Percentiles rank a stretch among this genome's conserved stretches.
These are phyloP conservation scores for Scrobipalpa costella DNA, from an alignment of 2,888 invertebrate genomes.

Conservation along the genomic window DNA sequence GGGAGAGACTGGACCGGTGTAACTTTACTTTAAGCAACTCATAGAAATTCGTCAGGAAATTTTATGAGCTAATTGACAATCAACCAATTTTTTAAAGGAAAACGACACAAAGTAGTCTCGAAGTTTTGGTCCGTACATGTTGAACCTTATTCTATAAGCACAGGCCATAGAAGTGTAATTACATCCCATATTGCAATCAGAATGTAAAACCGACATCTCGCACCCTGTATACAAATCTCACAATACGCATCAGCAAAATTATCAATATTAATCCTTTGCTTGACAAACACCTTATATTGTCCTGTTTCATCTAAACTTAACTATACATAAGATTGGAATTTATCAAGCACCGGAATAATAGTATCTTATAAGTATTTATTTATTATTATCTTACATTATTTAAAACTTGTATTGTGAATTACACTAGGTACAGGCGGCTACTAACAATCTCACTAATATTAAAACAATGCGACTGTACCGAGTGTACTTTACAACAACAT, in stretches of 20 bases:
- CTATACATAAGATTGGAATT: constrained; percentile 22
- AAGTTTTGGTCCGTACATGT: too few relatives aligned
- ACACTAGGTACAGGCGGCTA: constrained; percentile 7
- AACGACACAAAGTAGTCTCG: too few relatives aligned
- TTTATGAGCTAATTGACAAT: too few relatives aligned
- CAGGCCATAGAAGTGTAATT: too few relatives aligned
- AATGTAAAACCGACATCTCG: background rate
- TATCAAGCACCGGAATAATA: constrained; percentile 21
- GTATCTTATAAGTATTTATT: constrained; percentile 25
- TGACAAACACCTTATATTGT: constrained; percentile 29
- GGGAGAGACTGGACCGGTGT: too few relatives aligned
- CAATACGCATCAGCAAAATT: background rate
- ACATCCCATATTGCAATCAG: too few relatives aligned
- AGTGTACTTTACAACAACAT: background rate
- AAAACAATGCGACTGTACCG: constrained; percentile 4
- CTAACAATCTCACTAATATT: constrained; percentile 20
- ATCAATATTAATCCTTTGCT: constrained; percentile 13
- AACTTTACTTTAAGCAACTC: too few relatives aligned
- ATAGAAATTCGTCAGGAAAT: too few relatives aligned
- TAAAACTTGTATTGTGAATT: constrained; percentile 8
- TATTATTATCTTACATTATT: constrained; percentile 18
- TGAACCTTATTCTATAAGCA: too few relatives aligned
- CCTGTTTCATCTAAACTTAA: constrained; percentile 25
- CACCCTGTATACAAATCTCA: background rate
- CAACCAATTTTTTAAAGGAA: too few relatives aligned